A percentile compares a stretch with the other conserved stretches of the same genome.
Conservation (phyloP, 2,888 invertebrate genomes). For the Drymonia ruficornis region DNA sequence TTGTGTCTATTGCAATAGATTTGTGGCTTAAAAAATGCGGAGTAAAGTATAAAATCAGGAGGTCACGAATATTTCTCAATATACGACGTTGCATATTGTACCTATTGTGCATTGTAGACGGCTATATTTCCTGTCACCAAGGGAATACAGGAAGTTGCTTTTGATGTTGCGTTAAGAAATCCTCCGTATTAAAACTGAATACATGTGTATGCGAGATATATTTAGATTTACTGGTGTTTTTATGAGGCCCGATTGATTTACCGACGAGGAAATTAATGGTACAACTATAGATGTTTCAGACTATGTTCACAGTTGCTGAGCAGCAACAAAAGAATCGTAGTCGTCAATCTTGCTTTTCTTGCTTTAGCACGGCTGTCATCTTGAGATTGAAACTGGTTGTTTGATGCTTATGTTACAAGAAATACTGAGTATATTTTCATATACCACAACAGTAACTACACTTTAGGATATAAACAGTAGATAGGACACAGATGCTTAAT, state of each 20-base stretch:
- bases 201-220: not conserved
- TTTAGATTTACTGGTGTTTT: slow-evolving; percentile 8
- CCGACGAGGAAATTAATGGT: slow-evolving; percentile 20
- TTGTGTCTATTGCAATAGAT: not conserved
- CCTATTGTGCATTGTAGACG: not conserved
- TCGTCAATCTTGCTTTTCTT: not conserved
- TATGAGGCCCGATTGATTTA: slow-evolving; percentile 28
- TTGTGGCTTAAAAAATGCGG: not conserved
- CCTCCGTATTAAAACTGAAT: not conserved
- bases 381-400: too few relatives aligned
- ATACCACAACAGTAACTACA: too few relatives aligned
- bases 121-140: too few relatives aligned
- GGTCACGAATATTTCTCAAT: not conserved
- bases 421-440: too few relatives aligned
- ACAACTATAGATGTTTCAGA: slow-evolving; percentile 12
- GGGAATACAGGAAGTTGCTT: slow-evolving; percentile 29
- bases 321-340: not conserved
- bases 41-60: not conserved
- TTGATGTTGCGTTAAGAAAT: slow-evolving; percentile 20
- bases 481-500: too few relatives aligned
- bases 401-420: too few relatives aligned
- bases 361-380: not conserved
- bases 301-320: slow-evolving; percentile 5
- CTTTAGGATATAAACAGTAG: too few relatives aligned
- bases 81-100: not conserved